Percentiles rank a stretch among this genome's conserved stretches.
Evolutionary conservation across 2,888 invertebrate genomes (phyloP).

Genomic region (Hyposoter dolosus): DNA sequence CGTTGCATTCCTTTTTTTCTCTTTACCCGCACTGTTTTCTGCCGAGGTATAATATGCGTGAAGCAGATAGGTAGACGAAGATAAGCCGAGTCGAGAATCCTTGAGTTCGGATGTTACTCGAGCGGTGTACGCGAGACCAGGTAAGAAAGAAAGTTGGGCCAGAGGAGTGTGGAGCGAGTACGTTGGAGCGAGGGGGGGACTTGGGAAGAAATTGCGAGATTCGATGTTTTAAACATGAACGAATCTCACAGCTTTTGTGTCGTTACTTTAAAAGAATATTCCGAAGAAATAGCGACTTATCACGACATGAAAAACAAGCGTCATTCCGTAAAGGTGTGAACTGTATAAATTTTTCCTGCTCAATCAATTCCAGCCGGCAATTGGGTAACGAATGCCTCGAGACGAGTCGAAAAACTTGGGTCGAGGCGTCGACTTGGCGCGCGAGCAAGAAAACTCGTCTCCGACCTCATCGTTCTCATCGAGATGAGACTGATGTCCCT

Average conservation of each 20-base stretch:
- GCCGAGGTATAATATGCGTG: slow-evolving; percentile 80
- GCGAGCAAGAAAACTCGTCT: slow-evolving; percentile 65
- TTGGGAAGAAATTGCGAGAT: background rate
- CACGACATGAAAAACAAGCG: background rate
- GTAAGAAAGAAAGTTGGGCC: slow-evolving; percentile 41
- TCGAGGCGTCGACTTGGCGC: slow-evolving; percentile 61
- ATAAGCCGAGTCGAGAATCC: slow-evolving; percentile 77
- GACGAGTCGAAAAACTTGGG: slow-evolving; percentile 20
- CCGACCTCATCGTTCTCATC: slow-evolving; percentile 48
- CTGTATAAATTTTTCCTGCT: slow-evolving; percentile 52
- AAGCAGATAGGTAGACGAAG: slow-evolving; percentile 81
- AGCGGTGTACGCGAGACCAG: slow-evolving; percentile 42
- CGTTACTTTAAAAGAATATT: background rate
- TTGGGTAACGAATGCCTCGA: slow-evolving; percentile 23
- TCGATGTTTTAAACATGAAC: background rate
- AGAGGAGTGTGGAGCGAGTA: slow-evolving; percentile 46
- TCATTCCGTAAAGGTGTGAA: slow-evolving; percentile 40
- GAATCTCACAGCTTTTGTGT: background rate
- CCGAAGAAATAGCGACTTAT: background rate
- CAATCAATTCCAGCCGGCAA: slow-evolving; percentile 29
- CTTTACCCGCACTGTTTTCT: slow-evolving; percentile 77
- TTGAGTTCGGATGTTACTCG: slow-evolving; percentile 71
- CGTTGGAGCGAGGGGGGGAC: background rate
- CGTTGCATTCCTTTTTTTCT: slow-evolving; percentile 59
- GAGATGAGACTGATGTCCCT: slow-evolving; percentile 55